A percentile compares a stretch with the other conserved stretches of the same genome.
Evolutionary conservation across 1,140 invertebrate species (phyloP).

Genomic region (Drosophila pseudoananassae): DNA sequence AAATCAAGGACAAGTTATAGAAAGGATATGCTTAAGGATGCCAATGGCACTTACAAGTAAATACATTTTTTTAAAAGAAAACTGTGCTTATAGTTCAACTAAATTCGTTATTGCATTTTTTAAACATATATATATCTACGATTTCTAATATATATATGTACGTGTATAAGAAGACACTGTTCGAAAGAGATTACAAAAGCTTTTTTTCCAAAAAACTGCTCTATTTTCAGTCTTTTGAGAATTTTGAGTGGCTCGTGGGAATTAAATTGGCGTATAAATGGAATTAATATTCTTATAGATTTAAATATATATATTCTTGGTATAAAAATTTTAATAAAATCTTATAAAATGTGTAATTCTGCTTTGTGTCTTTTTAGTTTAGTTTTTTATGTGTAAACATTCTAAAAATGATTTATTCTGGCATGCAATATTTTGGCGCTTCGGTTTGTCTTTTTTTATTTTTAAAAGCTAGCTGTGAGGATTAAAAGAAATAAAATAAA

Average conservation of each 20-base stretch:
- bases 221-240: constrained; percentile 71
- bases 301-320: constrained; percentile 39
- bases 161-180: constrained; percentile 47
- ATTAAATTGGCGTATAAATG: constrained; percentile 74
- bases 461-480: constrained; percentile 24
- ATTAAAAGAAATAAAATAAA: constrained; percentile 21
- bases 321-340: constrained; percentile 69
- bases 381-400: constrained; percentile 58
- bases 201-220: constrained; percentile 54
- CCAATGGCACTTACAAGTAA: constrained; percentile 62
- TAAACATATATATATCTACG: constrained; percentile 28
- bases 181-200: constrained; percentile 70
- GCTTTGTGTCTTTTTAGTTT: not conserved
- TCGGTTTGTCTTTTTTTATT: constrained; percentile 31
- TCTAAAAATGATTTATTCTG: constrained; percentile 58
- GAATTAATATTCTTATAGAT: constrained; percentile 44
- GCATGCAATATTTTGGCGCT: constrained; percentile 69
- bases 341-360: constrained; percentile 52
- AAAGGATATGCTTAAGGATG: constrained; percentile 78
- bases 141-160: constrained; percentile 24
- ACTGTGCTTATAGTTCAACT: constrained; percentile 74
- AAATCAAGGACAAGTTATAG: constrained; percentile 46
- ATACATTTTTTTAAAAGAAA: constrained; percentile 49
- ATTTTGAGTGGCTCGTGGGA: constrained; percentile 66
- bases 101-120: constrained; percentile 68